A percentile compares a stretch with the other conserved stretches of the same genome.
Evolutionary conservation across 2,797 vertebrate genomes (phyloP).

Genomic region (Lacerta viridis): DNA sequence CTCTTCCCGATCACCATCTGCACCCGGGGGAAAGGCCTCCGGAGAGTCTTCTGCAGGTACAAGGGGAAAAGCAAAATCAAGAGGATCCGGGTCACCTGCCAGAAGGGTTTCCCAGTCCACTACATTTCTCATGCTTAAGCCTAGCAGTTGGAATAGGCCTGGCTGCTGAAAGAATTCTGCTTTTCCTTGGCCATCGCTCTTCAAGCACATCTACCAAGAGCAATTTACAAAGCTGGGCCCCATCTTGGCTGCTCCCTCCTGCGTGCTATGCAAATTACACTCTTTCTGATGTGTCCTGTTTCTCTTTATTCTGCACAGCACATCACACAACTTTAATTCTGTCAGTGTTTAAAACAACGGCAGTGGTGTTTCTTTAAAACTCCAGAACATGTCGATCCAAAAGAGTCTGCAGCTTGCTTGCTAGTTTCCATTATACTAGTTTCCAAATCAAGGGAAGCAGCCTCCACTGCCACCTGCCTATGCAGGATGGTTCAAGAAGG

Average conservation of each 20-base stretch:
- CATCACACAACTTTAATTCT: too few species aligned
- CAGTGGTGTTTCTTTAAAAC: neutral
- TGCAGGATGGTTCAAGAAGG: too few species aligned
- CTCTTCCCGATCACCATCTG: conserved; percentile 33
- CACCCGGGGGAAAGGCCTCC: neutral
- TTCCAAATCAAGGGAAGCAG: too few species aligned
- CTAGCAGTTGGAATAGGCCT: too few species aligned
- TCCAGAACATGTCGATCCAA: neutral
- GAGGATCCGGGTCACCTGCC: conserved; percentile 26
- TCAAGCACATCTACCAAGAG: neutral
- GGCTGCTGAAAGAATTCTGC: neutral
- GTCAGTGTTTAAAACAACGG: too few species aligned
- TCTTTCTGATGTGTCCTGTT: neutral
- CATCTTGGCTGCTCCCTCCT: too few species aligned
- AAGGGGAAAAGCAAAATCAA: conserved; percentile 8
- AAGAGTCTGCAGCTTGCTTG: neutral
- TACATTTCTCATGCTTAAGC: neutral
- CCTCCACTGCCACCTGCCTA: too few species aligned
- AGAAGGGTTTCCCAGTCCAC: neutral
- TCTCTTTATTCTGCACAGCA: neutral
- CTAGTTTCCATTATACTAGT: too few species aligned
- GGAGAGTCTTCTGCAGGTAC: neutral
- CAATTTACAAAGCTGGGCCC: neutral
- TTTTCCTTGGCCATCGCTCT: too few species aligned
- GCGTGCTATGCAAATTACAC: neutral